Evolutionary conservation across 2,113 vertebrate genomes (phyloP), one percentile per base, ranked within the genome.

Genomic region (Microtus pennsylvanicus): DNA sequence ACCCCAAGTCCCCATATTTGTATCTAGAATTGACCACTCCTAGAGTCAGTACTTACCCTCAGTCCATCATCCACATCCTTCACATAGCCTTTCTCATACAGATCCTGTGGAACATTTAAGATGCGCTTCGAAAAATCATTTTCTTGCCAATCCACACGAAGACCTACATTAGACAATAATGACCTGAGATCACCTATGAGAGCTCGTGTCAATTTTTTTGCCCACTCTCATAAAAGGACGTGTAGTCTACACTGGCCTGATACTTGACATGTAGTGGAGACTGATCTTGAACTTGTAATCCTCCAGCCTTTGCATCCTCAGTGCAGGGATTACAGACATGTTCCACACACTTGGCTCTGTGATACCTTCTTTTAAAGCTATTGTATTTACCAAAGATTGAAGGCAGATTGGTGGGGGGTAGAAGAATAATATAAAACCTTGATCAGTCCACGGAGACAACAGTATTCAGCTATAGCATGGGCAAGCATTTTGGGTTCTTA

Each of bases 71-170:
- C 99, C 0, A 99, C 99, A 1, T 99, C 99, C 26, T 99, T 99
- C 96, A 99, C 99, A 30, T 99, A 99, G 96, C 99, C 99, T 61
- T 99, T 98, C 97, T 99, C 99, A 42, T 99, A 99, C 1, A 99
- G 96, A 0, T 99, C 99, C 67, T 97, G 98, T 2, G 99, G 99
- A 16, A 99, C 99, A 16, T 97, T 99, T 98, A 99, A 97, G 74
- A 99, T 98, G 4, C 98, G 98, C 96, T 99, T 99, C 95, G 99
- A 99, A 93, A 99, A 98, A 61, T 99, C 98, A n/a, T 87, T 98
- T 70, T 99, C 99, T 2, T 99, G 98, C 99, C 99, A 99, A 75
- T 99, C 99, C 81, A 99, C 99, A 10, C 97, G 99, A 74, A 99
- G 98, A n/a, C 99, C 99, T 99, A 97, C 0, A 98, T 98, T 0